Base-by-base conservation (phyloP, 1,140 invertebrate genomes). In the Neocloeon triangulifer region DNA sequence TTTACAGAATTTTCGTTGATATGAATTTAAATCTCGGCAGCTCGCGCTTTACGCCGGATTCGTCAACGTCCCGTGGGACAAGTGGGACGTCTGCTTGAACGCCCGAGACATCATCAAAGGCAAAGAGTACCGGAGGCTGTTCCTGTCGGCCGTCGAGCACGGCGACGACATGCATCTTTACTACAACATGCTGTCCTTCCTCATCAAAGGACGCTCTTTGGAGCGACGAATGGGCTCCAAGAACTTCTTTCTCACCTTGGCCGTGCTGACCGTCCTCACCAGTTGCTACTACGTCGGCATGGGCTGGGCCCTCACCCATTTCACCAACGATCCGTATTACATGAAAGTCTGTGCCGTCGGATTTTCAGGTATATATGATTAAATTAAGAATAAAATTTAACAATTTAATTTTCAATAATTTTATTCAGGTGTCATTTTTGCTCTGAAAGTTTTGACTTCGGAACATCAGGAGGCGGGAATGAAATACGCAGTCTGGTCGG, bases 111-210 rank as follows among this genome's bases (percentile, higher is more conserved):
- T 73, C 15, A 48, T 62, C 12, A 52, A 59, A 18, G 43, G 55
- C 13, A 49, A 47, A 32, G 57, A 74, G 35, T 75, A 62, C 52
- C 43, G 48, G 13, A 52, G 67, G 9, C 54, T 77, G 10, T 30
- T 75, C 7, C 37, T 69, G 5, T 64, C 64, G 2, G 55, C 62
- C 9, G 58, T 77, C 37, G 69, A 67, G 46, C 73, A 77, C 53
- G 66, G 55, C 2, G 62, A 70, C 29, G 72, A 75, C 39, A 66
- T 70, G 61, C 73, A 77, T 51, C 53, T 76, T 0, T 76, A 74
- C 43, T 75, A 70, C 44, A 77, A 77, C 41, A 76, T 77, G 72
- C 47, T 63, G 10, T 75, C 72, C 2, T 64, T 74, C 22, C 47
- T 73, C 6, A 47, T 65, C 15, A 76, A 76, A 53, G 49, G 2